Percentiles rank a stretch among this genome's conserved stretches.
phyloP scores from a whole-genome alignment of 2,113 vertebrate species.

The Alethe castanea region DNA sequence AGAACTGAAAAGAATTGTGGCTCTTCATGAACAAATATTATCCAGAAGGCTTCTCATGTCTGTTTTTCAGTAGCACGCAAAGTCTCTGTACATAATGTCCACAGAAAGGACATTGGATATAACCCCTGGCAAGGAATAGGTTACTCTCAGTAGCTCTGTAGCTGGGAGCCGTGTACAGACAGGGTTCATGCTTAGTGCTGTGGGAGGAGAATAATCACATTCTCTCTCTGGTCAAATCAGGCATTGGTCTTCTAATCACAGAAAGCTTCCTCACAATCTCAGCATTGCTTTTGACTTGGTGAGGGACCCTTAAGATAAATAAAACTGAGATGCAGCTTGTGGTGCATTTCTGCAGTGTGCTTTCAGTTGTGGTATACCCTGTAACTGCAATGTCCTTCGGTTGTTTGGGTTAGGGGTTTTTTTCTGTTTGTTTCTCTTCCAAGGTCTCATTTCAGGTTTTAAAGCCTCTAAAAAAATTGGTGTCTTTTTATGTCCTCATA shows the following conservation, averaged over 20 bases:
- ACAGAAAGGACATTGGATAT: background rate
- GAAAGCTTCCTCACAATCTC: background rate
- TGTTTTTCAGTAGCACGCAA: background rate
- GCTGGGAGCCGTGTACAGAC: background rate
- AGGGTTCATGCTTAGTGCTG: background rate
- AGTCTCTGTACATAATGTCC: background rate
- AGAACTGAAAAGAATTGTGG: background rate
- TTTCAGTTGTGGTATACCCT: background rate
- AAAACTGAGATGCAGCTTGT: background rate
- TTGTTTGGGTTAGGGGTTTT: background rate
- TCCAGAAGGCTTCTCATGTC: background rate
- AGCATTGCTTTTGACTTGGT: background rate
- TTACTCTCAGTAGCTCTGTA: background rate
- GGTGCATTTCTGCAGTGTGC: background rate
- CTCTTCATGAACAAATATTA: background rate
- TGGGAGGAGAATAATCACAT: background rate
- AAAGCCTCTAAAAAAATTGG: background rate
- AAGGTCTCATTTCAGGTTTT: conserved; percentile 10
- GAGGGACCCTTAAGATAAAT: background rate
- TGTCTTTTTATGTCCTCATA: background rate
- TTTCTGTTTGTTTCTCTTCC: background rate
- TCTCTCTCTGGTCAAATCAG: background rate
- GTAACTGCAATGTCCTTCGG: background rate
- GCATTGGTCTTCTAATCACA: background rate
- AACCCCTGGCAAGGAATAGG: background rate